phyloP scores from a whole-genome alignment of 2,888 invertebrate species.

The Tuberolachnus salignus region DNA sequence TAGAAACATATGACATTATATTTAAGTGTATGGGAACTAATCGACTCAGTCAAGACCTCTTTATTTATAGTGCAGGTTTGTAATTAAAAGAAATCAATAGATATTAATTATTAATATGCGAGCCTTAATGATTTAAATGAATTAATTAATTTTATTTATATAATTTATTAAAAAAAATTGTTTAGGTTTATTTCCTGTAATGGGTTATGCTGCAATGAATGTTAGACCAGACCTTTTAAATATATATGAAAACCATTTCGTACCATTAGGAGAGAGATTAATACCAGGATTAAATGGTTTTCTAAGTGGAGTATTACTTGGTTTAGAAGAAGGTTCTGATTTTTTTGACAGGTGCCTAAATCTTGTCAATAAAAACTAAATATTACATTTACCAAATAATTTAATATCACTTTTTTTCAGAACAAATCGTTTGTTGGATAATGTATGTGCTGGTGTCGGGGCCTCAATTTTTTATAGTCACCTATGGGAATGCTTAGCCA shows the following conservation, averaged over 20 bases:
- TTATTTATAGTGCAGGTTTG: slow-evolving; percentile 78
- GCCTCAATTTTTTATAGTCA: slow-evolving; percentile 82
- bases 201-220: slow-evolving; percentile 87
- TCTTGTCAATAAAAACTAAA: slow-evolving; percentile 58
- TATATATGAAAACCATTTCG: slow-evolving; percentile 87
- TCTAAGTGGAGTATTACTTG: slow-evolving; percentile 85
- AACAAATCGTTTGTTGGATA: slow-evolving; percentile 70
- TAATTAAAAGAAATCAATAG: neutral
- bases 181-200: slow-evolving; percentile 81
- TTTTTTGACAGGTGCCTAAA: slow-evolving; percentile 72
- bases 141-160: neutral
- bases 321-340: slow-evolving; percentile 84
- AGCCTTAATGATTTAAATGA: neutral
- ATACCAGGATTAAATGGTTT: slow-evolving; percentile 85
- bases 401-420: slow-evolving; percentile 61
- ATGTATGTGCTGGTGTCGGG: slow-evolving; percentile 78
- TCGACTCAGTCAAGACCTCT: slow-evolving; percentile 78
- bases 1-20: slow-evolving; percentile 89
- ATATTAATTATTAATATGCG: neutral
- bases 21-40: slow-evolving; percentile 86
- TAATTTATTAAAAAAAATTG: neutral
- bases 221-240: slow-evolving; percentile 80
- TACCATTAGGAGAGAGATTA: slow-evolving; percentile 77
- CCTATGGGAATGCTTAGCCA: slow-evolving; percentile 84
- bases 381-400: neutral